phyloP scores from a whole-genome alignment of 2,113 vertebrate genomes.

The Eulemur macaco region DNA sequence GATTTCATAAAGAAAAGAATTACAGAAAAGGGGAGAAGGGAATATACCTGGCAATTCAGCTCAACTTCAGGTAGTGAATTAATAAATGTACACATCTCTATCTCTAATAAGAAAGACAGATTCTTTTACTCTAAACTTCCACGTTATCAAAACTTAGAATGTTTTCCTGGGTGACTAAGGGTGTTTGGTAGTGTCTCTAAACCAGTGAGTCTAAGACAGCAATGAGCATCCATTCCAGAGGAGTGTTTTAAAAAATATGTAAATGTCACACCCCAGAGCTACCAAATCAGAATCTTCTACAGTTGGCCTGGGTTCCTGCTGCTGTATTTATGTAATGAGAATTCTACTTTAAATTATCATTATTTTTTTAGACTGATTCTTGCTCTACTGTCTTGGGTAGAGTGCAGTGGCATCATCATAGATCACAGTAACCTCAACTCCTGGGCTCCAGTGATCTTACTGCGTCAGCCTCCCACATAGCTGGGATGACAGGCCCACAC shows the following conservation, averaged over 20 bases:
- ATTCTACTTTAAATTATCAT: neutral
- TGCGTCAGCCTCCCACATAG: too few relatives aligned
- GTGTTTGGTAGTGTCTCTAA: neutral
- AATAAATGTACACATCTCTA: neutral
- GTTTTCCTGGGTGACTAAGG: neutral
- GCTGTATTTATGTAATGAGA: neutral
- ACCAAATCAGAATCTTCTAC: neutral
- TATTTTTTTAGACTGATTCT: too few relatives aligned
- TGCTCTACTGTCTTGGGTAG: too few relatives aligned
- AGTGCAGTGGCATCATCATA: too few relatives aligned
- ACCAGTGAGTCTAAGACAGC: neutral
- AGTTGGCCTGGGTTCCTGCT: neutral
- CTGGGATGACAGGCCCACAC: too few relatives aligned
- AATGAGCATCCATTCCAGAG: neutral
- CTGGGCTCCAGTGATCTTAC: too few relatives aligned
- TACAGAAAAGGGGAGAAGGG: neutral
- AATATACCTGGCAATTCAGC: neutral
- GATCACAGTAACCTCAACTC: too few relatives aligned
- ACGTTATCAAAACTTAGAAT: constrained; percentile 1
- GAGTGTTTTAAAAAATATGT: neutral
- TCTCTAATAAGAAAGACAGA: neutral
- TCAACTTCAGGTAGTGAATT: neutral
- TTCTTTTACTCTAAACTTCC: constrained; percentile 13
- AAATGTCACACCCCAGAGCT: neutral
- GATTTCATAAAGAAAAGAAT: constrained; percentile 5